Base-by-base conservation (phyloP, 1,140 invertebrate genomes). In the Drosophila sechellia region DNA sequence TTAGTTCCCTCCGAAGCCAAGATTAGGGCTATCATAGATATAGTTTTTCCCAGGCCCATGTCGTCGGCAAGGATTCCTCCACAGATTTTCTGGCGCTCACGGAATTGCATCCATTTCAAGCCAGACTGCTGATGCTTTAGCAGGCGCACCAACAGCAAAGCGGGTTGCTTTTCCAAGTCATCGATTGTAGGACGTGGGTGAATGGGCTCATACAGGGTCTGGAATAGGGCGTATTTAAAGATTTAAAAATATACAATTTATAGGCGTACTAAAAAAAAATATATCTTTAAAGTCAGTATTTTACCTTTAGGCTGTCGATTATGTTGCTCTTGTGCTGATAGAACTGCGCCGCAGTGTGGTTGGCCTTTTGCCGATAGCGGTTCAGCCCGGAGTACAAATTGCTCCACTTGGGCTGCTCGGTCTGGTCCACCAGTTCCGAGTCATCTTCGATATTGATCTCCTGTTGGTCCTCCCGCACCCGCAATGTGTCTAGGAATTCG, bases 21-120 rank as follows among this genome's bases (percentile, higher is more conserved):
- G 5, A 97, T 93, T 4, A 98, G 91, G 0, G 97, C 94, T 65
- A 99, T 97, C 95, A 98, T 97, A 0, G 96, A 97, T 1, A 99
- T 92, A 0, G 98, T 99, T 93, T 99, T 98, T 2, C 81, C 81
- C n/a, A 85, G 31, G 4, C 81, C 81, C 81, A 84, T 84, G n/a
- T 84, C 81, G 4, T 84, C 81, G 5, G 77, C 81, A 13, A 84
- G 42, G 6, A 84, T 84, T 8, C 81, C 81, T 5, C 81, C 81
- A 5, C 53, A 17, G 10, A 81, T 59, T 6, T 13, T 93, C 90
- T 98, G 96, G 0, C 45, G 50, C 17, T 99, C 98, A 42, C 98
- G 93, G 96, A 97, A 98, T 3, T 94, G 63, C 45, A 99, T 92
- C 98, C 98, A 99, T 12, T 95, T 94, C 0, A 99, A 92, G 0